Conservation (phyloP, 2,797 vertebrate genomes). For the Helicolenus hilgendorfi region DNA sequence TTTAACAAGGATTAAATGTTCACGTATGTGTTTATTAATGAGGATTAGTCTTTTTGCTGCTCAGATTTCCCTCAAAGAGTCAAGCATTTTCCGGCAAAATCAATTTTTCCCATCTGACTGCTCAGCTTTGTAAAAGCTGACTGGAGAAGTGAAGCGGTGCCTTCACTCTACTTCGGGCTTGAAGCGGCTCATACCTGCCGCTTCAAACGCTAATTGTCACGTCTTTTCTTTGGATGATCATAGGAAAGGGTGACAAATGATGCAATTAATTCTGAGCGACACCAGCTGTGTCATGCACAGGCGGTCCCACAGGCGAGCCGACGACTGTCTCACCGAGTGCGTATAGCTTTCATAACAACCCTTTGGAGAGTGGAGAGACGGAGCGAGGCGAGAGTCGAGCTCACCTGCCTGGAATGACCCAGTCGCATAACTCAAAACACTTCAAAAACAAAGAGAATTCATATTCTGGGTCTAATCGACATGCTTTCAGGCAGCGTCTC, state of each 20-base stretch:
- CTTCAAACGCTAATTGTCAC: conserved; percentile 33
- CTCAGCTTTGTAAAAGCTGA: not conserved
- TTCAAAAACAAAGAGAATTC: conserved; percentile 19
- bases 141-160: not conserved
- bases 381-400: not conserved
- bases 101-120: not conserved
- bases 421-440: not conserved
- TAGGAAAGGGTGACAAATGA: conserved; percentile 47
- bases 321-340: not conserved
- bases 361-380: not conserved
- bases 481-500: conserved; percentile 11
- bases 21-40: not conserved
- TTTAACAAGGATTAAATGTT: not conserved
- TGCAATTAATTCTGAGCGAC: conserved; percentile 53
- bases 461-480: not conserved
- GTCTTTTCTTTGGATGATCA: conserved; percentile 22
- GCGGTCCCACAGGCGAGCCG: not conserved
- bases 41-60: not conserved
- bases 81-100: not conserved
- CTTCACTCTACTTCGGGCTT: not conserved
- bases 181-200: not conserved
- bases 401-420: conserved; percentile 3
- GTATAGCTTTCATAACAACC: not conserved
- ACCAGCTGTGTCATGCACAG: conserved; percentile 26
- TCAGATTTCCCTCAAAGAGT: not conserved